phyloP scores from a whole-genome alignment of 2,797 vertebrate species.

The Etheostoma nigrum region DNA sequence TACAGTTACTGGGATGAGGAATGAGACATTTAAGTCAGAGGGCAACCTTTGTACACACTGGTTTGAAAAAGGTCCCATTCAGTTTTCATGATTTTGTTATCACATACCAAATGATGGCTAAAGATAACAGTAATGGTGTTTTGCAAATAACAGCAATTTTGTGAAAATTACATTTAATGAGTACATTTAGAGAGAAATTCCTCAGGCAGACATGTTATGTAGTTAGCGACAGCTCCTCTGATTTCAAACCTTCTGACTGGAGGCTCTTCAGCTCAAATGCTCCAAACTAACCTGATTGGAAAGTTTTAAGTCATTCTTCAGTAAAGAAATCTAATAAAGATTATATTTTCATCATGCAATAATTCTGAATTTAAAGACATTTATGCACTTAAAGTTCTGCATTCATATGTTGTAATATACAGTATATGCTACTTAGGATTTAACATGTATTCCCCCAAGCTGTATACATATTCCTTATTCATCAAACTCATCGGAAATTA shows the following conservation, averaged over 20 bases:
- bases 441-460: neutral
- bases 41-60: slow-evolving; percentile 71
- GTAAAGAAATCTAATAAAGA: neutral
- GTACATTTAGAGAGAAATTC: slow-evolving; percentile 11
- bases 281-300: slow-evolving; percentile 10
- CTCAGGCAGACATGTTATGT: slow-evolving; percentile 13
- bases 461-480: slow-evolving; percentile 1
- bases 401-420: slow-evolving; percentile 7
- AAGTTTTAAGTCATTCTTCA: neutral
- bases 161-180: slow-evolving; percentile 16
- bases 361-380: slow-evolving; percentile 21
- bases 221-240: neutral
- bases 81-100: slow-evolving; percentile 40
- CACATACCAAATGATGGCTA: slow-evolving; percentile 25
- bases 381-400: slow-evolving; percentile 19
- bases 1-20: slow-evolving; percentile 79
- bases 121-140: slow-evolving; percentile 22
- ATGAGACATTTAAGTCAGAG: slow-evolving; percentile 71
- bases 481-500: neutral
- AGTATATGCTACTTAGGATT: neutral
- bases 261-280: neutral
- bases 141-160: slow-evolving; percentile 30
- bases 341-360: slow-evolving; percentile 10
- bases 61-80: slow-evolving; percentile 44
- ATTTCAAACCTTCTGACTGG: neutral